Base-by-base conservation (phyloP, 2,888 invertebrate genomes). In the Enchytraeus crypticus region DNA sequence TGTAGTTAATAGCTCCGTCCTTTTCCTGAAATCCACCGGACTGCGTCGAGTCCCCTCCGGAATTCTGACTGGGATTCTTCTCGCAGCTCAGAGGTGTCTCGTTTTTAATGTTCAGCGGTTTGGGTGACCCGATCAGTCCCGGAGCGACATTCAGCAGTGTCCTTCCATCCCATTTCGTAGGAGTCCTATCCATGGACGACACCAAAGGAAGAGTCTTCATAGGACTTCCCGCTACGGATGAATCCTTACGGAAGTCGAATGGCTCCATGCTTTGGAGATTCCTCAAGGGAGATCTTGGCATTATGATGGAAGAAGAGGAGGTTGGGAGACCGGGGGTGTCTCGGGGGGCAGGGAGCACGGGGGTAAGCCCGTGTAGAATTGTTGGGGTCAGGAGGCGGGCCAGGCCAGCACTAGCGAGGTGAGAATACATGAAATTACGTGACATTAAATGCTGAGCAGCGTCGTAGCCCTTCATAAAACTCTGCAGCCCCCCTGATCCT, bases 221-320 rank as follows among this genome's bases (percentile, higher is more conserved):
- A 11, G 62, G 62, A 46, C 63, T 61, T 43, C 21, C 1, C 30
- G 61, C 59, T 27, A 57, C 51, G 56, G 47, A 26, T 5, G 59
- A 61, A 5, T 64, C 65, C 33, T 74, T 68, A 33, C 92, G 85
- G 75, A 89, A 92, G 78, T 93, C 92, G 77, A 92, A 92, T 0
- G 93, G 92, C 75, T 93, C 92, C 92, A 95, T 92, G 72, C 88
- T 92, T 81, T 92, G 92, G 53, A 93, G 83, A 72, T 90, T 86
- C 78, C 88, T 91, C 66, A 93, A 82, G 2, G 93, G 92, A 11
- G 89, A 88, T 14, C 60, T 43, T 2, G 57, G 29, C 21, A 33
- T n/a, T 21, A 53, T 59, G 18, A 53, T 34, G 38, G 1, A 43
- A 32, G 59, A 18, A 32, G 45, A 5, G 14, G 32, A n/a, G 11